Percentiles rank a stretch among this genome's conserved stretches.
Conservation (phyloP, 2,113 vertebrate genomes). For the Loxodonta africana region DNA sequence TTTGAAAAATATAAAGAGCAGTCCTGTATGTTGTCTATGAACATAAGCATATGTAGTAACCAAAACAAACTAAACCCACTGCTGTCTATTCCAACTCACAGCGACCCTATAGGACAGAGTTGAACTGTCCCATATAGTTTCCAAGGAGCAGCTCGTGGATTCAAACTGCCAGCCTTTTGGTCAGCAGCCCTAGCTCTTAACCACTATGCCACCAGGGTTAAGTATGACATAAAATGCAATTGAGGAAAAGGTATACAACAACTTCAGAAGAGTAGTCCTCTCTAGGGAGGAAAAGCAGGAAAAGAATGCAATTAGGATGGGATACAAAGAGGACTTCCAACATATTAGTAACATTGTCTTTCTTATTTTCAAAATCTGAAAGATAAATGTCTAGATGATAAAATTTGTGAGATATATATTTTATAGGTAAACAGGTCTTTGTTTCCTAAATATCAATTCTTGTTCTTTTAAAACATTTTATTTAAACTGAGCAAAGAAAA, state of each 20-base stretch:
- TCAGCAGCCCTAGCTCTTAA: no score
- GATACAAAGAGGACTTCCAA: background rate
- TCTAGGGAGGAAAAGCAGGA: background rate
- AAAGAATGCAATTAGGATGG: background rate
- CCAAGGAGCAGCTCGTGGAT: no score
- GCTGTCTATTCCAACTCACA: no score
- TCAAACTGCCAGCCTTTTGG: no score
- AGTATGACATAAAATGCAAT: background rate
- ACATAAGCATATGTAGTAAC: background rate
- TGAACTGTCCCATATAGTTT: no score
- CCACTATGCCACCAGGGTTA: background rate
- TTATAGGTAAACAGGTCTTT: background rate
- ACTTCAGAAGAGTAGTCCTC: background rate
- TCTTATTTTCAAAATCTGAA: background rate
- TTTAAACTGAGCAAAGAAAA: background rate
- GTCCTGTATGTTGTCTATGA: background rate
- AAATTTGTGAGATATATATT: background rate
- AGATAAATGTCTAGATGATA: background rate
- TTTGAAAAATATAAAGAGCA: conserved; percentile 26
- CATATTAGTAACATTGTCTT: background rate
- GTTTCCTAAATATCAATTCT: background rate
- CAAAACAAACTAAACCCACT: no score
- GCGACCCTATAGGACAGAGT: no score
- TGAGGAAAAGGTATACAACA: background rate
- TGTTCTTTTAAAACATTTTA: background rate